Base-by-base conservation (phyloP, 2,113 vertebrate species). In the Empidonax alnorum region DNA sequence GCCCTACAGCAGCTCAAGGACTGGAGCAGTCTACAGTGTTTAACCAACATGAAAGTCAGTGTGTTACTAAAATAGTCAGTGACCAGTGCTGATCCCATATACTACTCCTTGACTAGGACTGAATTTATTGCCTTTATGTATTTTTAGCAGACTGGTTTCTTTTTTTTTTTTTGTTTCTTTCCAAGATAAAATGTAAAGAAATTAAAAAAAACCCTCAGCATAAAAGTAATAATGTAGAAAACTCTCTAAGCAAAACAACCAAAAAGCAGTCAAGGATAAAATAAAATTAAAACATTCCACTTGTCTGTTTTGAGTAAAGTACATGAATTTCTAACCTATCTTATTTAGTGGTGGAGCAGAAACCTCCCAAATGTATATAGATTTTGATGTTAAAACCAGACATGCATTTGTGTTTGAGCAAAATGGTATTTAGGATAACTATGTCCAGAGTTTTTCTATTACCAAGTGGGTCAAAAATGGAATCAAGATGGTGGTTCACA, bases 1-100 rank as follows among this genome's bases (percentile, higher is more conserved):
- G 94, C 93, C 93, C 88, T 92, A 58, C 66, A 87, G 91, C 89
- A 94, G 91, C 94, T 94, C 72, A 80, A 94, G 84, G 92, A 71
- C 74, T 83, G 61, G 55, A 89, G 42, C 82, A 55, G 53, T 74
- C 84, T 91, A 77, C 9, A 3, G 75, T 90, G 78, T 65, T 94
- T 85, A 84, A 65, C 80, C 84, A 93, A 42, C 65, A 24, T 23
- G 15, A 89, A 74, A 83, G 49, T 53, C 75, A 67, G 67, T 5
- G 28, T 37, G 10, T 59, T 87, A 72, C 83, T 92, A 76, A 89
- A 80, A 91, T 83, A 75, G 56, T 61, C 42, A 5, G 2, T 81
- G 86, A 41, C 72, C 68, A 39, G 30, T 30, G 27, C 50, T 76
- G 61, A 84, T 84, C 88, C 37, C 42, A 16, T 39, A 22, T 63